These are phyloP conservation scores for Diadumene lineata DNA, from an alignment of 92 coral and sea anemone species.

Conservation along the genomic window DNA sequence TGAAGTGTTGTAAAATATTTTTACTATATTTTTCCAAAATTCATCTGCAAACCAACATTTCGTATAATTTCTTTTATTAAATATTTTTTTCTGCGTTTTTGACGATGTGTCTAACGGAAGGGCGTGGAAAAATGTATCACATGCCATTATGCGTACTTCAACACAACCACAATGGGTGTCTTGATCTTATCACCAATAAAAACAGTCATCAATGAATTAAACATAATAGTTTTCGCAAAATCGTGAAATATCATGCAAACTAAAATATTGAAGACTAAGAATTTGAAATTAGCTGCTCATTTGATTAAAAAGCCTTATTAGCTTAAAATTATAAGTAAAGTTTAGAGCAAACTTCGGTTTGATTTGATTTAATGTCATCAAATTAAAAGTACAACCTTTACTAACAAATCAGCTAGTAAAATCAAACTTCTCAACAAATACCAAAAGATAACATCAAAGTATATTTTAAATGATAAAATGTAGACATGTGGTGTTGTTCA, in stretches of 20 bases:
- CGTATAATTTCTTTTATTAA: background rate
- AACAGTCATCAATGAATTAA: too few species aligned
- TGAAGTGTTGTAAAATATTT: too few species aligned
- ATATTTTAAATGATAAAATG: background rate
- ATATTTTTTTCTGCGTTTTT: background rate
- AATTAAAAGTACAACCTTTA: too few species aligned
- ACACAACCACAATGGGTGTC: background rate
- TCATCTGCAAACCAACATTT: background rate
- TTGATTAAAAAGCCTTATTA: background rate
- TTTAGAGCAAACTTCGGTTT: background rate
- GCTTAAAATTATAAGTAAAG: background rate
- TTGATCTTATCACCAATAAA: background rate
- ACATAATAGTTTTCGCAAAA: background rate
- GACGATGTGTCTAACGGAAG: background rate
- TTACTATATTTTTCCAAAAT: too few species aligned
- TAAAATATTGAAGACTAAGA: background rate
- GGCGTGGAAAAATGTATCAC: slow-evolving; percentile 20
- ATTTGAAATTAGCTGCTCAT: background rate
- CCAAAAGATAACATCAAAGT: background rate
- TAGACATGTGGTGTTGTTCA: background rate
- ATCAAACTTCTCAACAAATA: background rate
- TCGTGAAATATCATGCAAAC: background rate
- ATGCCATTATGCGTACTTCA: slow-evolving; percentile 17
- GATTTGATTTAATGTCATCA: too few species aligned
- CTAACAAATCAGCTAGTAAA: background rate